Base-by-base conservation (phyloP, 2,888 invertebrate species). In the Spisula subtruncata region DNA sequence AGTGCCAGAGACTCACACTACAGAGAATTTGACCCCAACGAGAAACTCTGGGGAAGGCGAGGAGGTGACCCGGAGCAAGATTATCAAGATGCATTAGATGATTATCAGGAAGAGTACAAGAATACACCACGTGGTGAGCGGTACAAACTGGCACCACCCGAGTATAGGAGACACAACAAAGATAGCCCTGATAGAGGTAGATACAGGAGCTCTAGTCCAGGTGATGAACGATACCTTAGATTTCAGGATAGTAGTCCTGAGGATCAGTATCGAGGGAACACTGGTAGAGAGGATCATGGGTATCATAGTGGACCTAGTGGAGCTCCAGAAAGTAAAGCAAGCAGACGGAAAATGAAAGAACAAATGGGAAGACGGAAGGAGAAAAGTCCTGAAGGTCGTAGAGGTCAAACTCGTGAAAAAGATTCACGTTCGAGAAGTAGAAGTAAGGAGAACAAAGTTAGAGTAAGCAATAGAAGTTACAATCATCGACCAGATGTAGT, bases 71-170 rank as follows among this genome's bases (percentile, higher is more conserved):
- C 84, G 79, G 85, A 86, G 46, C n/a, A 89, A 29, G 88, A 89
- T 32, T 32, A 86, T 51, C 60, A 89, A n/a, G 88, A 80, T 35
- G 88, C 84, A n/a, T 56, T 71, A 79, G 75, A 48, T 25, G 82
- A 92, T 41, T 90, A 89, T 51, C 79, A 84, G 20, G 54, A 84
- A 16, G 86, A 89, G 60, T 87, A 87, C 81, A 88, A 90, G 32
- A 90, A 81, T 18, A 87, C 92, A 20, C 90, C 93, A 14, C 91
- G 91, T 87, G 92, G 92, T 60, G 89, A 91, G 79, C 85, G 87
- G 46, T 93, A 92, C 71, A 92, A 91, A 86, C 85, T 91, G 75
- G 89, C 92, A 60, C 92, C 92, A 25, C 83, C 83, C 35, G 91
- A 87, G 14, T 90, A 86, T 79, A 60, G 82, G 60, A 56, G 86